Evolutionary conservation across 2,888 invertebrate genomes (phyloP).

Genomic region (Ophion obscuratus): DNA sequence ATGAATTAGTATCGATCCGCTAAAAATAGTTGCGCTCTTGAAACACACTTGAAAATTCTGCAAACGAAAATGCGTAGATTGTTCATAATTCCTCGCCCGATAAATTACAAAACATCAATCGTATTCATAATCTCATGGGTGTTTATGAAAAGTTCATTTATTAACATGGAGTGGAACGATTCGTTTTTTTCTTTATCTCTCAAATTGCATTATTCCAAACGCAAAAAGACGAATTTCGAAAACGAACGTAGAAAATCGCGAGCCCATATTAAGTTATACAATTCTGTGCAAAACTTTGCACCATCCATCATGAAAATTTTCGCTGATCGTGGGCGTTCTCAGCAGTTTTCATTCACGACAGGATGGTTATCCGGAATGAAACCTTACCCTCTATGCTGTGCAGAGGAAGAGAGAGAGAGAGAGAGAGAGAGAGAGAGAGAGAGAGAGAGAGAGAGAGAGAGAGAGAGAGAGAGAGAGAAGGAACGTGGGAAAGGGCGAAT

Average conservation of each 20-base stretch:
- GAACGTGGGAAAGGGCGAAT: not conserved
- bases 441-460: constrained; percentile 19
- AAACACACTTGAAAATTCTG: not conserved
- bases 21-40: not conserved
- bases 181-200: not conserved
- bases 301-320: constrained; percentile 75
- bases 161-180: not conserved
- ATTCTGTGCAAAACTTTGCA: constrained; percentile 61
- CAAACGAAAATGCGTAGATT: too few species aligned
- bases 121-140: not conserved
- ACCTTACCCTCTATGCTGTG: constrained; percentile 30
- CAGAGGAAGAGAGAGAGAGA: constrained; percentile 4
- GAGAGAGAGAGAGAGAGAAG: constrained; percentile 2
- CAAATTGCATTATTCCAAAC: constrained; percentile 1
- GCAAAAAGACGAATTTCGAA: constrained; percentile 42
- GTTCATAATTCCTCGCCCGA: not conserved
- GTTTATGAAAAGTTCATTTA: not conserved
- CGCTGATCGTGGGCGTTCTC: constrained; percentile 76
- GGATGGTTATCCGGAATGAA: constrained; percentile 72
- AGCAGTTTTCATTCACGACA: constrained; percentile 73
- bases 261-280: constrained; percentile 59
- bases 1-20: too few species aligned
- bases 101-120: too few species aligned
- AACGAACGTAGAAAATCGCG: constrained; percentile 55
- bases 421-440: constrained; percentile 11